These are phyloP conservation scores for Nymphalis c-album DNA, from an alignment of 2,888 invertebrate species.

Conservation along the genomic window DNA sequence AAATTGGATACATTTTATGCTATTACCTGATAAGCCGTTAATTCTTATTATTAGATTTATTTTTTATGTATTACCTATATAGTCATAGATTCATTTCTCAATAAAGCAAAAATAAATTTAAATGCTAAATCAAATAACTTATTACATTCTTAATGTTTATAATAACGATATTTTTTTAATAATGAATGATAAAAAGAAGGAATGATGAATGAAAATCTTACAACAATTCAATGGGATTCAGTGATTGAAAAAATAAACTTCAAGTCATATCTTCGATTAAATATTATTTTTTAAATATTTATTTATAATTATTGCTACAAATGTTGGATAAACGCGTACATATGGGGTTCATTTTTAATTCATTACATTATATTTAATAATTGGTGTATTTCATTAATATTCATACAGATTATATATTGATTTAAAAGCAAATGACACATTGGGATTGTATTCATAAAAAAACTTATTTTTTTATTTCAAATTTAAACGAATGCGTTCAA, in stretches of 20 bases:
- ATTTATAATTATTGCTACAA: constrained; percentile 1
- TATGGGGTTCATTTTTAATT: neutral
- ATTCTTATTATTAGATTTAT: too few relatives aligned
- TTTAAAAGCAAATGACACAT: too few relatives aligned
- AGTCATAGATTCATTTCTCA: neutral
- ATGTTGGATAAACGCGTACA: neutral
- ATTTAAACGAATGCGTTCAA: too few relatives aligned
- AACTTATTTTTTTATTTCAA: too few relatives aligned
- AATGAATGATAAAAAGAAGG: neutral
- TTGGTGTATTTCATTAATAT: too few relatives aligned
- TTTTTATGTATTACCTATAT: too few relatives aligned
- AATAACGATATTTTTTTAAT: neutral
- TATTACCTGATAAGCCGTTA: too few relatives aligned
- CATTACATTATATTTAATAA: too few relatives aligned
- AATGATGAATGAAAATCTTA: neutral
- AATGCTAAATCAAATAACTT: neutral
- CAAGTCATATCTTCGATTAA: neutral
- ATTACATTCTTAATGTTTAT: neutral
- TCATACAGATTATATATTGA: too few relatives aligned
- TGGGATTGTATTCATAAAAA: too few relatives aligned
- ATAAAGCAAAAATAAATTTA: neutral
- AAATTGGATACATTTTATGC: too few relatives aligned
- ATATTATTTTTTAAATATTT: neutral
- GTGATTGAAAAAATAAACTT: neutral
- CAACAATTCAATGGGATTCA: neutral